Evolutionary conservation across 2,888 invertebrate genomes (phyloP), one percentile per base, ranked within the genome.

Genomic region (Troides aeacus): DNA sequence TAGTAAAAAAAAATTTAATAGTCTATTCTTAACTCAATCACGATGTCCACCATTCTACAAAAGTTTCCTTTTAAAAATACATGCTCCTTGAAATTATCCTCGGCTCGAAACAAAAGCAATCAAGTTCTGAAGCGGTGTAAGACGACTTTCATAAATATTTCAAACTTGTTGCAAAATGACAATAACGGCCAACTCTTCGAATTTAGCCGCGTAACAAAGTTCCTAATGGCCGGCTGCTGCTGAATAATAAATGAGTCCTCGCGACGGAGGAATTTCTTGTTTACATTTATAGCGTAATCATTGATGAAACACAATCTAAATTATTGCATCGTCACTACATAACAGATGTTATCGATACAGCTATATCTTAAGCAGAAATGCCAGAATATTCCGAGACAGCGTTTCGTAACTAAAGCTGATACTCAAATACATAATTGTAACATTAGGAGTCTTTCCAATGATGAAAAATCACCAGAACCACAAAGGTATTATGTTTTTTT

Each of bases 61-160:
- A 56, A 7, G 56, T 21, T 56, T 56, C 56, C 15, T 8, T 56
- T 56, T 56, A 56, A 56, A 56, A 56, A 56, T 56, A 56, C 18
- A 56, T 56, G 10, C n/a, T 7, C 7, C 21, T 8, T 21, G 56
- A 56, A 56, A 56, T 56, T 56, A 56, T 8, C 18, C 3, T 10
- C 5, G 56, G 56, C 56, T 56, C n/a, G 56, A 56, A 56, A 56
- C 56, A n/a, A 56, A 64, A 36, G 39, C 39, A 57, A 64, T 64
- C 57, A 57, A 64, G 64, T 64, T 39, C 17, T 7, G 39, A 64
- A 64, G 57, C 39, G 64, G 57, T 36, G 57, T 64, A 64, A 64
- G 57, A 56, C 57, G 42, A 64, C 17, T 64, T 57, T 58, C 39
- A 64, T 64, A 64, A 64, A 64, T 64, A 64, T 64, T 64, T 64